These are phyloP conservation scores for Buathra laborator DNA, from an alignment of 2,888 invertebrate genomes.

Conservation along the genomic window DNA sequence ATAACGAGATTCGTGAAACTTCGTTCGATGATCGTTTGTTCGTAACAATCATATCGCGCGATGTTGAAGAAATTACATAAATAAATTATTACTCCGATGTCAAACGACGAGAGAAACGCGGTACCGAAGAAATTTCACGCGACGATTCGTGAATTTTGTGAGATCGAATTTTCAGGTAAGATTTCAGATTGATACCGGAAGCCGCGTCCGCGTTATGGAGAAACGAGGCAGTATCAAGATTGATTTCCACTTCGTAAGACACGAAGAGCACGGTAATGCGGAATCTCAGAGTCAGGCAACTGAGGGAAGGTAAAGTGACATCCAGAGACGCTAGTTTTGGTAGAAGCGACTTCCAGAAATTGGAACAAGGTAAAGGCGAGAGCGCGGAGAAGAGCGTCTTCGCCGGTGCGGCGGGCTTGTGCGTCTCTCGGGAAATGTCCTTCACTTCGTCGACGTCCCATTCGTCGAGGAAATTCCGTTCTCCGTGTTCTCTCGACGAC, in stretches of 20 bases:
- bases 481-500: constrained; percentile 36
- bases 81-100: neutral
- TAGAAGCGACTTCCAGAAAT: constrained; percentile 58
- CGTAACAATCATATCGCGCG: neutral
- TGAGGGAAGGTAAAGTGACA: constrained; percentile 10
- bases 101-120: constrained; percentile 1
- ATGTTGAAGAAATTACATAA: neutral
- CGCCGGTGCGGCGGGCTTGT: constrained; percentile 22
- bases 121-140: neutral
- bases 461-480: constrained; percentile 68
- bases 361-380: constrained; percentile 66
- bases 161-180: constrained; percentile 71
- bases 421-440: constrained; percentile 77
- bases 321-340: constrained; percentile 20
- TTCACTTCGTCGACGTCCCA: constrained; percentile 71
- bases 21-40: neutral
- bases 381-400: constrained; percentile 34
- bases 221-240: constrained; percentile 68
- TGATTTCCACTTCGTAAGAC: constrained; percentile 74
- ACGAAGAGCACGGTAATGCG: constrained; percentile 35
- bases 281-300: constrained; percentile 8
- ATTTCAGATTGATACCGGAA: constrained; percentile 75
- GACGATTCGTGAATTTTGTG: constrained; percentile 40
- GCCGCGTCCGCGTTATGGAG: constrained; percentile 51
- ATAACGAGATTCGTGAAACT: neutral